phyloP scores from a whole-genome alignment of 2,797 vertebrate genomes.

The Selene dorsalis region DNA sequence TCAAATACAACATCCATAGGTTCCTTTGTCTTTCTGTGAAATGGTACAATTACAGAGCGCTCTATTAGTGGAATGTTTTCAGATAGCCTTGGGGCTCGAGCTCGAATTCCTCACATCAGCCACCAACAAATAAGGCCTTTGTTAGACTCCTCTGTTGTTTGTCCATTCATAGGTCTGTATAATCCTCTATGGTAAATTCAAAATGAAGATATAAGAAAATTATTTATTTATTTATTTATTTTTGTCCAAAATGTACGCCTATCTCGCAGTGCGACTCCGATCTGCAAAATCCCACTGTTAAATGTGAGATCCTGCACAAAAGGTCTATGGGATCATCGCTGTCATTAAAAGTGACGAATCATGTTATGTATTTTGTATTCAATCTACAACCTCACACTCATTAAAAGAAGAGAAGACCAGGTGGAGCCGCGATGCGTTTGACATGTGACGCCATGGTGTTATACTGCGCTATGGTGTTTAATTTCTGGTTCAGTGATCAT shows the following conservation, averaged over 20 bases:
- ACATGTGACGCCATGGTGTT: conserved; percentile 66
- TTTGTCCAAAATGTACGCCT: neutral
- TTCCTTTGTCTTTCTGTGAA: conserved; percentile 72
- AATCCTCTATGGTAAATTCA: conserved; percentile 30
- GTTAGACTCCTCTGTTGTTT: conserved; percentile 60
- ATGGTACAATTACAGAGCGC: conserved; percentile 74
- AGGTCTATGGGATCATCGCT: neutral
- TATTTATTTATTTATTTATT: neutral
- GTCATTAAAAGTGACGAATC: neutral
- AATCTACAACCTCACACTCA: conserved; percentile 17
- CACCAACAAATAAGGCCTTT: conserved; percentile 79
- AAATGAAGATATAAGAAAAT: conserved; percentile 16
- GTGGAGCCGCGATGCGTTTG: conserved; percentile 46
- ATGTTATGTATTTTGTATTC: neutral
- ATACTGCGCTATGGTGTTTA: conserved; percentile 75
- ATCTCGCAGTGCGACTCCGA: neutral
- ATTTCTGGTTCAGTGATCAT: conserved; percentile 86
- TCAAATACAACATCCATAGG: conserved; percentile 62
- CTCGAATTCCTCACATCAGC: conserved; percentile 84
- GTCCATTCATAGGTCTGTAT: conserved; percentile 66
- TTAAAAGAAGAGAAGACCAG: conserved; percentile 7
- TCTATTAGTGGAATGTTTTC: conserved; percentile 79
- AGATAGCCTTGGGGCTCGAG: conserved; percentile 77
- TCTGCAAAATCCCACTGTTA: neutral
- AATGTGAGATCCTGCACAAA: neutral